These are phyloP conservation scores for Goniozus legneri DNA, from an alignment of 1,140 invertebrate genomes.

Conservation along the genomic window DNA sequence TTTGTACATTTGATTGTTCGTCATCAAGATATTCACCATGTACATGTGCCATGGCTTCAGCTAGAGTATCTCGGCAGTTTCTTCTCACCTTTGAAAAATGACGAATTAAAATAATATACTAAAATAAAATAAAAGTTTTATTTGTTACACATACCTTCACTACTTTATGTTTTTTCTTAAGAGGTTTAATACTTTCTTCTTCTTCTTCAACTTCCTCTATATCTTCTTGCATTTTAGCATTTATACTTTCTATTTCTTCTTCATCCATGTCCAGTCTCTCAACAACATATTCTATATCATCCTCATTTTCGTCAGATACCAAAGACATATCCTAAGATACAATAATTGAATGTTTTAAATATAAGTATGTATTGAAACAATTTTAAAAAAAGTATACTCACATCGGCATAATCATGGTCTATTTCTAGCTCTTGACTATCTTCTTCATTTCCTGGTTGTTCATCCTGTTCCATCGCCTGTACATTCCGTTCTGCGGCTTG, in stretches of 20 bases:
- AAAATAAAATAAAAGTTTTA: no score
- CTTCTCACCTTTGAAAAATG: no score
- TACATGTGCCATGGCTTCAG: constrained; percentile 42
- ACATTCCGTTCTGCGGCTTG: constrained; percentile 12
- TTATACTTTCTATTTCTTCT: constrained; percentile 22
- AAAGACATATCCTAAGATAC: no score
- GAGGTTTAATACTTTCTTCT: constrained; percentile 18
- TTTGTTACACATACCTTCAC: no score
- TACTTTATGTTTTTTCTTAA: no score
- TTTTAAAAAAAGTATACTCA: background rate
- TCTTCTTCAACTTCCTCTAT: constrained; percentile 27
- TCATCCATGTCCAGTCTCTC: constrained; percentile 37
- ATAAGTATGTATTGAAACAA: background rate
- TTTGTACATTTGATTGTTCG: constrained; percentile 27
- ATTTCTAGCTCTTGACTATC: background rate
- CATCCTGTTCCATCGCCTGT: background rate
- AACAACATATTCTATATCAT: constrained; percentile 35
- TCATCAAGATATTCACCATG: constrained; percentile 36
- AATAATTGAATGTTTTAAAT: background rate
- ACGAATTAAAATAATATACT: no score
- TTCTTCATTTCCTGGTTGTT: background rate
- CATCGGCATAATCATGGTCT: background rate
- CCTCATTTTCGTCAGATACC: constrained; percentile 23
- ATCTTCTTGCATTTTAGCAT: constrained; percentile 14
- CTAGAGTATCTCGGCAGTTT: constrained; percentile 30